Evolutionary conservation across 2,113 vertebrate genomes (phyloP), one percentile per base, ranked within the genome.

Genomic region (Ailuropoda melanoleuca): DNA sequence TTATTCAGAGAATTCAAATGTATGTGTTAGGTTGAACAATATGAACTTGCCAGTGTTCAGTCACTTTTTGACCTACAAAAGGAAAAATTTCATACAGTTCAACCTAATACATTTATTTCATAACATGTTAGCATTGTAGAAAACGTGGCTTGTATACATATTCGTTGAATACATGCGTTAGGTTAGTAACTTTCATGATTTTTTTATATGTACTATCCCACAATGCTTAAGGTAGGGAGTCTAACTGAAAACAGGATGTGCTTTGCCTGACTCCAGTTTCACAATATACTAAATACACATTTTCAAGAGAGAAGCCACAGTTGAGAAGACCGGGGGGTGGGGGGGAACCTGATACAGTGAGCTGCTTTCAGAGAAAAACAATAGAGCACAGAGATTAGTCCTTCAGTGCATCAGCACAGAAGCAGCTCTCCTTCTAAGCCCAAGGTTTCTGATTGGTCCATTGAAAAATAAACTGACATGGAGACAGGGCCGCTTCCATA

Each of bases 301-400:
- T 97, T 97, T 90, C 37, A 82, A 95, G 46, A 95, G n/a, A 96
- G 68, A 98, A 83, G 68, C 66, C 34, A 80, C n/a, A 93, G 53
- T 53, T 88, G 82, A 89, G 80, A 91, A 91, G 24, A 89, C 37
- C 78, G 31, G 12, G 12, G 14, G 34, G 4, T 56, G 8, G 1
- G 34, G 11, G 43, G 43, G 66, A 48, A 17, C 29, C 77, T 80
- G 31, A 93, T 17, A 80, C 8, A 90, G 48, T 82, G 29, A 96
- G 19, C 64, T 90, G 70, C 89, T 96, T 96, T 93, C 95, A 81
- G 68, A 95, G 82, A 87, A 96, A 93, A 95, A 86, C 72, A 97
- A 97, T 66, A 62, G 2, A 93, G 72, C 53, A 46, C 72, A 74
- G 34, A 70, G 93, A 81, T 68, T 74, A 75, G 48, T 26, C 37